Evolutionary conservation across 2,113 vertebrate genomes (phyloP).

Genomic region (Choloepus hoffmanni): DNA sequence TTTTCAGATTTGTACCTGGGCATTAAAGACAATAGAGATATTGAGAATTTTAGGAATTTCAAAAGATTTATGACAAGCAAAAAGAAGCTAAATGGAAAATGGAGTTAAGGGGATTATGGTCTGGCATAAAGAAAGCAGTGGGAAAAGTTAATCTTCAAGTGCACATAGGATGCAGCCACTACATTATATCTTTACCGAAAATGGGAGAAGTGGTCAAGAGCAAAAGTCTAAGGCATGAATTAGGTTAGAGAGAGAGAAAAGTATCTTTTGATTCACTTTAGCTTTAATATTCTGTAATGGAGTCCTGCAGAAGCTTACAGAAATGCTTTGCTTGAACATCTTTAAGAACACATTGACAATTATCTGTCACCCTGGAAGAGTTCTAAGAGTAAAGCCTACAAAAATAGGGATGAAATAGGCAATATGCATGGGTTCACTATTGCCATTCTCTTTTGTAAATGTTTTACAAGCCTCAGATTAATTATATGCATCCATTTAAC

Average conservation of each 20-base stretch:
- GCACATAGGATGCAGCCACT: rapidly evolving
- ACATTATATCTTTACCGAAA: neutral
- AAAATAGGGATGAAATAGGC: neutral
- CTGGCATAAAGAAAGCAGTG: neutral
- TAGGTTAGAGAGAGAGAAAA: neutral
- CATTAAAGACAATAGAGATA: neutral
- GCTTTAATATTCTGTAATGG: neutral
- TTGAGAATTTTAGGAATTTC: neutral
- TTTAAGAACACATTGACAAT: neutral
- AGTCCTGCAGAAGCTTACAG: neutral
- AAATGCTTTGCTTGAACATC: neutral
- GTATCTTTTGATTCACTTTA: neutral
- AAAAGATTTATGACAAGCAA: neutral
- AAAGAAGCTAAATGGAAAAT: neutral
- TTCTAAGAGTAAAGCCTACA: neutral
- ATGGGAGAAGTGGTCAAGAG: neutral
- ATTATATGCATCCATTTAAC: no score
- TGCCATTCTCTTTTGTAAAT: no score
- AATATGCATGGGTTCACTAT: no score
- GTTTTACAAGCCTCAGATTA: neutral
- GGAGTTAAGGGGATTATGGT: neutral
- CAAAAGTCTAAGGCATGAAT: neutral
- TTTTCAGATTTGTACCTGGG: neutral
- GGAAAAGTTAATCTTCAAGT: neutral
- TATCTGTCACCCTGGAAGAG: neutral